Evolutionary conservation across 2,888 invertebrate species (phyloP).

Genomic region (Diploptera punctata): DNA sequence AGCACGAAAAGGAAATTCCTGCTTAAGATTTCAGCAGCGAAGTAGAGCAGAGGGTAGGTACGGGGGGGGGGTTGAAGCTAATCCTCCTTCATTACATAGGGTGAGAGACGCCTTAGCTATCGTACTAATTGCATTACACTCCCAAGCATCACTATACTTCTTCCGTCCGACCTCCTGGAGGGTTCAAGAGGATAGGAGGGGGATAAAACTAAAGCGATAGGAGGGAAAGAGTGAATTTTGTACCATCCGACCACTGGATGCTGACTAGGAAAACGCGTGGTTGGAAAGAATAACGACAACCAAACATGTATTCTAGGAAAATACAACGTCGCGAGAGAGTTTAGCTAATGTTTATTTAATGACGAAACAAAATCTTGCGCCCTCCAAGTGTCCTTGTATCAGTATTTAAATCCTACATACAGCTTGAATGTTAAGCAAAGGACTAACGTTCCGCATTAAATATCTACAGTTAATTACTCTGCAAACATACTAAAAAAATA

Average conservation of each 20-base stretch:
- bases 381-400: too few relatives aligned
- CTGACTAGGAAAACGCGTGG: not conserved
- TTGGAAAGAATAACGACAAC: not conserved
- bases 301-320: not conserved
- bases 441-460: too few relatives aligned
- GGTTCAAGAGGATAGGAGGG: not conserved
- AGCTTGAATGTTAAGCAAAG: too few relatives aligned
- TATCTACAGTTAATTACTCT: too few relatives aligned
- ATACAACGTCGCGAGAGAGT: not conserved
- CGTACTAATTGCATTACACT: slow-evolving; percentile 23
- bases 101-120: not conserved
- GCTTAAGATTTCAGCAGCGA: slow-evolving; percentile 16
- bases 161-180: not conserved
- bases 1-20: slow-evolving; percentile 13
- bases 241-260: not conserved
- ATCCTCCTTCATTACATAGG: slow-evolving; percentile 22
- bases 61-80: slow-evolving; percentile 9
- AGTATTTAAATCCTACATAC: too few relatives aligned
- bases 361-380: too few relatives aligned
- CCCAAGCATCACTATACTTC: not conserved
- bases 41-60: not conserved
- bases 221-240: not conserved
- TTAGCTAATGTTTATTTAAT: not conserved
- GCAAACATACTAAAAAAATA: too few relatives aligned
- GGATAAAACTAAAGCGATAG: not conserved